phyloP scores from a whole-genome alignment of 2,113 vertebrate genomes.

The Planiliza haematocheilus region DNA sequence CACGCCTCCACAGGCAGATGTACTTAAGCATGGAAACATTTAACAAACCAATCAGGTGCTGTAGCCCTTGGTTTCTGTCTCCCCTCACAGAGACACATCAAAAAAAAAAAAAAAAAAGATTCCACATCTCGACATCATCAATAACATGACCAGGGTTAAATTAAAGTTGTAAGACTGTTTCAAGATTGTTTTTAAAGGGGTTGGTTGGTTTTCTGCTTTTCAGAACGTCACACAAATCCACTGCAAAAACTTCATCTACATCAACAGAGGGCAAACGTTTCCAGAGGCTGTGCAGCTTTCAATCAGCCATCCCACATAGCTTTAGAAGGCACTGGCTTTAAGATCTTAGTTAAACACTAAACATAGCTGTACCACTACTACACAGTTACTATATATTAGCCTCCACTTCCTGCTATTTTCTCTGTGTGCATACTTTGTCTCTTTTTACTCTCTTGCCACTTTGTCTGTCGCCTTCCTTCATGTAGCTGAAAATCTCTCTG shows the following conservation, averaged over 20 bases:
- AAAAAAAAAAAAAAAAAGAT: neutral
- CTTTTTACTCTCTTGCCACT: constrained; percentile 38
- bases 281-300: constrained; percentile 27
- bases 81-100: neutral
- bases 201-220: constrained; percentile 4
- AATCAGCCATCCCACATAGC: constrained; percentile 18
- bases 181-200: constrained; percentile 1
- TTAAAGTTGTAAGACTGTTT: constrained; percentile 12
- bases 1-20: constrained; percentile 37
- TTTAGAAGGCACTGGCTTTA: constrained; percentile 35
- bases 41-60: constrained; percentile 20
- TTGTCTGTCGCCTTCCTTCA: constrained; percentile 59
- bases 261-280: constrained; percentile 40
- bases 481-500: constrained; percentile 75
- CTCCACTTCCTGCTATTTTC: constrained; percentile 31
- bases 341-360: constrained; percentile 44
- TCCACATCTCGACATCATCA: neutral
- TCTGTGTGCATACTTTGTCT: constrained; percentile 13
- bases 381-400: neutral
- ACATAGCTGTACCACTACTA: neutral
- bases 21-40: constrained; percentile 43
- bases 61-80: neutral
- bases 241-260: constrained; percentile 11
- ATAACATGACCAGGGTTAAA: neutral
- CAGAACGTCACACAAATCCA: neutral